Evolutionary conservation across 2,888 invertebrate genomes (phyloP).

Genomic region (Myopa testacea): DNA sequence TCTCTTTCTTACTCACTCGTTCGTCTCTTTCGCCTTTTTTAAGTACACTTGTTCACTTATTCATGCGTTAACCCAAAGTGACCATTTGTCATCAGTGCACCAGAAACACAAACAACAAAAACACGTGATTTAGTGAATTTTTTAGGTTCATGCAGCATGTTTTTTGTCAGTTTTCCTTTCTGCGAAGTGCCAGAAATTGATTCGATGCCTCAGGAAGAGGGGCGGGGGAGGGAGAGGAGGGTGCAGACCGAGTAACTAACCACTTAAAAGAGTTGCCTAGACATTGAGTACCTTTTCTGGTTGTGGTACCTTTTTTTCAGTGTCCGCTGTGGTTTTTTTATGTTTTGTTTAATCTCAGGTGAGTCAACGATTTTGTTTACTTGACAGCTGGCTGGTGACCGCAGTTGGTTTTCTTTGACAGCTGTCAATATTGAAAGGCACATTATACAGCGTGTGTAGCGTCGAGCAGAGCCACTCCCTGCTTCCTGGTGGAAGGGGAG

Average conservation of each 20-base stretch:
- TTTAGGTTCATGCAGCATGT: too few relatives aligned
- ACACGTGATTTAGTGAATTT: too few relatives aligned
- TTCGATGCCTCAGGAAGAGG: too few relatives aligned
- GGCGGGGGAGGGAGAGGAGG: too few relatives aligned
- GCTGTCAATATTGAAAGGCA: slow-evolving; percentile 1
- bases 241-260: too few relatives aligned
- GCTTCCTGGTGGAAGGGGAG: too few relatives aligned
- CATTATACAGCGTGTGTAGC: background rate
- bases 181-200: too few relatives aligned
- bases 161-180: too few relatives aligned
- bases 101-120: background rate
- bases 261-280: too few relatives aligned
- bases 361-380: background rate
- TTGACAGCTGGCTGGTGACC: slow-evolving; percentile 16
- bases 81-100: slow-evolving; percentile 21
- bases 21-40: too few relatives aligned
- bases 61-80: slow-evolving; percentile 13
- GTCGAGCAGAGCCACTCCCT: too few relatives aligned
- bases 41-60: background rate
- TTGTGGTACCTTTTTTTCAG: background rate
- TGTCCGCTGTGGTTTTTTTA: background rate
- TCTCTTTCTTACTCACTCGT: background rate
- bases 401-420: background rate
- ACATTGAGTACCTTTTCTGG: background rate
- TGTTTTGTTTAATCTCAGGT: background rate